Evolutionary conservation across 2,797 vertebrate species (phyloP).

Genomic region (Scyliorhinus canicula): DNA sequence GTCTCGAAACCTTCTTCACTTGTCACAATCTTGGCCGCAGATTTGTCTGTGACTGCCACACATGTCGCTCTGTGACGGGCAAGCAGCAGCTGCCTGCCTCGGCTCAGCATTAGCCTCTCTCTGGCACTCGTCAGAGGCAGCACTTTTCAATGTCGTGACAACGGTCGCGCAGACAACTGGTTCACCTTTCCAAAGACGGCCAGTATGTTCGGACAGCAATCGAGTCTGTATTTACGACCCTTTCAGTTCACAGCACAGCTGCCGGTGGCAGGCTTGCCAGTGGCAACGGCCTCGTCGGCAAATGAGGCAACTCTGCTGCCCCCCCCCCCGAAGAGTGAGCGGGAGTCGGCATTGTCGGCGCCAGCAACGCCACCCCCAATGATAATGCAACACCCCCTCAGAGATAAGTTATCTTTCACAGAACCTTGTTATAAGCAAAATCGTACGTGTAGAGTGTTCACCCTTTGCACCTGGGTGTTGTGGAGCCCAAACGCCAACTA

Average conservation of each 20-base stretch:
- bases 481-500: not conserved
- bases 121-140: not conserved
- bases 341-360: not conserved
- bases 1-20: not conserved
- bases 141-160: not conserved
- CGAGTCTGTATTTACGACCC: not conserved
- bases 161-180: not conserved
- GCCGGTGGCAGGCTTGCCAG: not conserved
- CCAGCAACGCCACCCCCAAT: no score
- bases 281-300: not conserved
- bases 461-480: not conserved
- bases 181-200: not conserved
- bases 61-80: not conserved
- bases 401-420: no score
- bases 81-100: not conserved
- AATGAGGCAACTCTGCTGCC: not conserved
- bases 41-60: not conserved
- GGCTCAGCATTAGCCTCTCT: not conserved
- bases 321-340: not conserved
- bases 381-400: no score
- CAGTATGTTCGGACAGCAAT: not conserved
- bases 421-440: no score
- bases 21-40: no score
- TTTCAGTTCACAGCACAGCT: not conserved
- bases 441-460: not conserved